Conservation (phyloP, 2,113 vertebrate species). For the Oncorhynchus tshawytscha region DNA sequence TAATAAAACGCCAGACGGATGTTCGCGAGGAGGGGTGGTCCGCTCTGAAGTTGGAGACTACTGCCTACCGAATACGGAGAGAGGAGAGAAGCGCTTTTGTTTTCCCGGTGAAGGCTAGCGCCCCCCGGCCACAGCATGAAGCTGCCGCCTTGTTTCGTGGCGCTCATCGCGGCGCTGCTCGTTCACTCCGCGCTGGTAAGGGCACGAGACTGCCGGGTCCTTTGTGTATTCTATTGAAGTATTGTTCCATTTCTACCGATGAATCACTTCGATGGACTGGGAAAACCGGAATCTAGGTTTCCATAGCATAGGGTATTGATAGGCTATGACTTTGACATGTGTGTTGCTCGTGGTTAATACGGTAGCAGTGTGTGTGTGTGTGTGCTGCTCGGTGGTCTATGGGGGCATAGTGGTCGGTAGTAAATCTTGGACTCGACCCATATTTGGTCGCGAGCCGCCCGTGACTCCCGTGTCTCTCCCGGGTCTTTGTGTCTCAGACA, state of each 20-base stretch:
- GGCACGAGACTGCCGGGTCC: slow-evolving; percentile 20
- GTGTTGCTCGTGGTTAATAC: slow-evolving; percentile 25
- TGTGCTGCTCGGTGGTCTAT: slow-evolving; percentile 35
- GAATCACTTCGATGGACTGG: too few species aligned
- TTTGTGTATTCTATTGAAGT: slow-evolving; percentile 15
- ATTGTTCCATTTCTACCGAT: slow-evolving; percentile 33
- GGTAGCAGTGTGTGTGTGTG: not conserved
- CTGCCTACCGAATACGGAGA: slow-evolving; percentile 26
- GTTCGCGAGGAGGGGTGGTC: slow-evolving; percentile 53
- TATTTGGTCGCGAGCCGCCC: slow-evolving; percentile 52
- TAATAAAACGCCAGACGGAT: slow-evolving; percentile 58
- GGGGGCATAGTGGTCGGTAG: slow-evolving; percentile 23
- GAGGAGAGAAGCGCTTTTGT: slow-evolving; percentile 23
- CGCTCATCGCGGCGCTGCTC: slow-evolving; percentile 65
- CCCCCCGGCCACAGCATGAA: slow-evolving; percentile 67
- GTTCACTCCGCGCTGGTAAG: slow-evolving; percentile 69
- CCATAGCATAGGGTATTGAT: not conserved
- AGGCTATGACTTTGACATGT: not conserved
- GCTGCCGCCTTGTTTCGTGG: slow-evolving; percentile 70
- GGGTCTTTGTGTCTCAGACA: slow-evolving; percentile 62
- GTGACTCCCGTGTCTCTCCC: slow-evolving; percentile 45
- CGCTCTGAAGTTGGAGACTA: slow-evolving; percentile 65
- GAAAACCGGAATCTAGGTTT: not conserved
- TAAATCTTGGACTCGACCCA: slow-evolving; percentile 70
- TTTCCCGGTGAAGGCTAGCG: slow-evolving; percentile 47